Evolutionary conservation across 2,888 invertebrate genomes (phyloP).

Genomic region (Stenotaenia linearis): DNA sequence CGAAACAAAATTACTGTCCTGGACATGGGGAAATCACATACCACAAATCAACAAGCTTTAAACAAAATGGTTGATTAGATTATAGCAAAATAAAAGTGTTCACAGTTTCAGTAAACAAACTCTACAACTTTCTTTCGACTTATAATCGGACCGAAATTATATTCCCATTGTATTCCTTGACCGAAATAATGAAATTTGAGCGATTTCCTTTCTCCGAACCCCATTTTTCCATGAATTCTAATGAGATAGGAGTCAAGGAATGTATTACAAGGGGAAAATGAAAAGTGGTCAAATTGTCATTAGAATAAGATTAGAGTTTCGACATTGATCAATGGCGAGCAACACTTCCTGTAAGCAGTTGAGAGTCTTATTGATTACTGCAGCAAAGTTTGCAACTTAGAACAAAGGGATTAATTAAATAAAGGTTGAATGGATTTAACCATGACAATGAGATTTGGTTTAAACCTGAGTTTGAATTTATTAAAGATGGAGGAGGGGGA

Average conservation of each 20-base stretch:
- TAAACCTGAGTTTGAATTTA: not conserved
- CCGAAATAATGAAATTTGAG: too few relatives aligned
- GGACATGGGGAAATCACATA: too few relatives aligned
- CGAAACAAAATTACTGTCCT: too few relatives aligned
- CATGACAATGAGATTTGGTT: not conserved
- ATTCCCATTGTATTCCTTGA: too few relatives aligned
- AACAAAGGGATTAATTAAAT: constrained; percentile 10
- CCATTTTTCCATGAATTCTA: not conserved
- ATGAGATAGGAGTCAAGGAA: not conserved
- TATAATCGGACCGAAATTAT: too few relatives aligned
- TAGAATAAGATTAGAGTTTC: not conserved
- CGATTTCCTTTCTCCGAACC: too few relatives aligned
- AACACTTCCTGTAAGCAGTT: not conserved
- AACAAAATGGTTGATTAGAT: too few relatives aligned
- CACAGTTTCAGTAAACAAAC: too few relatives aligned
- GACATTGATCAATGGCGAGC: not conserved
- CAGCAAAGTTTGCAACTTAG: not conserved
- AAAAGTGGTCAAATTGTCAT: not conserved
- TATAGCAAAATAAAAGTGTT: too few relatives aligned
- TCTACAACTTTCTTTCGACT: too few relatives aligned
- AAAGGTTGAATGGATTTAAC: not conserved
- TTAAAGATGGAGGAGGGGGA: not conserved
- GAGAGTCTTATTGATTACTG: not conserved
- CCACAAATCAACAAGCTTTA: too few relatives aligned
- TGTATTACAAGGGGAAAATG: not conserved